These are phyloP conservation scores for Synanthedon tipuliformis DNA, from an alignment of 2,888 invertebrate species.

Conservation along the genomic window DNA sequence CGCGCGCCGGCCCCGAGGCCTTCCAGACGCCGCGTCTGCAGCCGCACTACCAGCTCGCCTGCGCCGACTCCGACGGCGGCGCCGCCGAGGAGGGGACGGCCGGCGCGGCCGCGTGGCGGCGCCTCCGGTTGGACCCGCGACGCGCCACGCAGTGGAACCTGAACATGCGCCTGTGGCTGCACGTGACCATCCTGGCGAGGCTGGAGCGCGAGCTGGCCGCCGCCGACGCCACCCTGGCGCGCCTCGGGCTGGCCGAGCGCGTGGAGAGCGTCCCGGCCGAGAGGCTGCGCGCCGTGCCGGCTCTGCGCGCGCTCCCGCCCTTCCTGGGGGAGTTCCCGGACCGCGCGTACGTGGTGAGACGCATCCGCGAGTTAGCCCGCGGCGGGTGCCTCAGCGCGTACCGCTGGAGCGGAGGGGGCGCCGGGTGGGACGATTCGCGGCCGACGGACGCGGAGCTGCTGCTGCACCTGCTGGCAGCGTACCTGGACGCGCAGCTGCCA, in stretches of 20 bases:
- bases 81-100: slow-evolving; percentile 49
- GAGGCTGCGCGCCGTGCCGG: slow-evolving; percentile 68
- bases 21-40: slow-evolving; percentile 21
- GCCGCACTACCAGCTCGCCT: slow-evolving; percentile 71
- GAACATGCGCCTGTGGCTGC: slow-evolving; percentile 87
- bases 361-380: slow-evolving; percentile 81
- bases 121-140: slow-evolving; percentile 74
- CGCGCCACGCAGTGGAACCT: slow-evolving; percentile 83
- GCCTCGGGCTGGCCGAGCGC: slow-evolving; percentile 67
- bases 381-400: slow-evolving; percentile 92
- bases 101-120: slow-evolving; percentile 67
- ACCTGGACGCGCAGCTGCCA: slow-evolving; percentile 80
- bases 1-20: slow-evolving; percentile 52
- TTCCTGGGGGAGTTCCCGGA: slow-evolving; percentile 86
- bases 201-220: slow-evolving; percentile 79
- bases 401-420: slow-evolving; percentile 87
- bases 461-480: slow-evolving; percentile 86
- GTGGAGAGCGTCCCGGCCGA: slow-evolving; percentile 34
- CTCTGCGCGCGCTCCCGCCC: slow-evolving; percentile 71
- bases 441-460: slow-evolving; percentile 91
- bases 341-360: slow-evolving; percentile 86
- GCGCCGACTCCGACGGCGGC: slow-evolving; percentile 32
- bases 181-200: slow-evolving; percentile 82
- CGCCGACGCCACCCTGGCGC: slow-evolving; percentile 77
- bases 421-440: slow-evolving; percentile 83